Conservation (phyloP, 2,888 invertebrate genomes). For the Lasioglossum figueresi region DNA sequence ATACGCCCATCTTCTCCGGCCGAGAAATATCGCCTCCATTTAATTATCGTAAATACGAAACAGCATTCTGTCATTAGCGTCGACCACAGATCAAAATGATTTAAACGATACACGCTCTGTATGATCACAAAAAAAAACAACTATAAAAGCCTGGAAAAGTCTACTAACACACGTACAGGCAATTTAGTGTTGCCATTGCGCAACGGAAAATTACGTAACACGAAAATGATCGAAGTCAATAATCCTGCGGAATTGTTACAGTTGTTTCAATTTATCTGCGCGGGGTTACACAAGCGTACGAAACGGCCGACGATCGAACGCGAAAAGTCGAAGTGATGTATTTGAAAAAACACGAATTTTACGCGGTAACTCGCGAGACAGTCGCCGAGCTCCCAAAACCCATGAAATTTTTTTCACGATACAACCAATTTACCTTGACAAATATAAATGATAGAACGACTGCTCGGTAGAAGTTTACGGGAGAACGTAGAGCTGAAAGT, state of each 20-base stretch:
- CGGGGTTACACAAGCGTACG: not conserved
- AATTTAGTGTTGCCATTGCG: not conserved
- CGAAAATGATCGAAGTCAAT: not conserved
- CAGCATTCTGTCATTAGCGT: not conserved
- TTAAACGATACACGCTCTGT: not conserved
- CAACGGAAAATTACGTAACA: not conserved
- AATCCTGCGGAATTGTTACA: not conserved
- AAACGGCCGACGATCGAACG: not conserved
- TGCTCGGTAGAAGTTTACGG: not conserved
- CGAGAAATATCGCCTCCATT: not conserved
- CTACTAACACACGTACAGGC: not conserved
- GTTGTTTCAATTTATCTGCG: not conserved
- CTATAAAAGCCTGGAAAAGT: not conserved
- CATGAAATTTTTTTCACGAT: conserved; percentile 25
- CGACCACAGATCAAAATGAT: not conserved
- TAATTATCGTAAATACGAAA: conserved; percentile 5
- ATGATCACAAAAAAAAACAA: not conserved
- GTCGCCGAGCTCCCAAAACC: not conserved
- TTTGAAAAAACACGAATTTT: conserved; percentile 6
- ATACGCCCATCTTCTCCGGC: conserved; percentile 22
- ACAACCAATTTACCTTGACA: conserved; percentile 22
- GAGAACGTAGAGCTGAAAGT: not conserved
- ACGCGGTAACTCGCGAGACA: conserved; percentile 6
- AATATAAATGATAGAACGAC: conserved; percentile 31
- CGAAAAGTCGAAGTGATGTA: not conserved